phyloP scores from a whole-genome alignment of 2,113 vertebrate species.

The Nycticorax nycticorax region DNA sequence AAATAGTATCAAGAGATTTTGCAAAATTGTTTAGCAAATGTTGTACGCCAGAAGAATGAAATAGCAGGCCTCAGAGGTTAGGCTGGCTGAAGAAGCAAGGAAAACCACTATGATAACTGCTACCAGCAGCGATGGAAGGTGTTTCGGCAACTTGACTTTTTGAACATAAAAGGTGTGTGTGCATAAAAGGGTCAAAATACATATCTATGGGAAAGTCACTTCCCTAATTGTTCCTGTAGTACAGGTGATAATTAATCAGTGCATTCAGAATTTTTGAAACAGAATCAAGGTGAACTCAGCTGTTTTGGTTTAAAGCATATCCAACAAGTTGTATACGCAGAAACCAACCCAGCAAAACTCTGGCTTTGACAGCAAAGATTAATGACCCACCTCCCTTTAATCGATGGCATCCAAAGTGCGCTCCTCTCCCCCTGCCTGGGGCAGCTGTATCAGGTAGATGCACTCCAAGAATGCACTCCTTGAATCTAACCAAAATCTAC shows the following conservation, averaged over 20 bases:
- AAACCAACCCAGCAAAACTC: constrained; percentile 38
- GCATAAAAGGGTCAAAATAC: not conserved
- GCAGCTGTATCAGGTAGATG: constrained; percentile 35
- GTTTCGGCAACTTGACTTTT: not conserved
- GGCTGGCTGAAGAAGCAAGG: not conserved
- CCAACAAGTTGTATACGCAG: not conserved
- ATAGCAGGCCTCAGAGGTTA: not conserved
- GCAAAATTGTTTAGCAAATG: not conserved
- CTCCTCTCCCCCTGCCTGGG: constrained; percentile 30
- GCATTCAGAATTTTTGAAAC: not conserved
- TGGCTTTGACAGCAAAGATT: constrained; percentile 55
- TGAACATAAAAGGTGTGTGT: not conserved
- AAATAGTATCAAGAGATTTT: not conserved
- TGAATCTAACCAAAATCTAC: too few species aligned
- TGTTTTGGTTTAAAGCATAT: not conserved
- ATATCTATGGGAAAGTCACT: not conserved
- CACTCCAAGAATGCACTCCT: not conserved
- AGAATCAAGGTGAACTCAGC: not conserved
- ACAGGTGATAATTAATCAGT: not conserved
- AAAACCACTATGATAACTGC: not conserved
- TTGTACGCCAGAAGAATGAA: not conserved
- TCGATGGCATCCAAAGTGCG: constrained; percentile 11
- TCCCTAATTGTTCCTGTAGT: not conserved
- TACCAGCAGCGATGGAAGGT: not conserved
- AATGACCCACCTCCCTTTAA: constrained; percentile 54